Conservation (phyloP, 2,888 invertebrate genomes). For the Argynnis bischoffii region DNA sequence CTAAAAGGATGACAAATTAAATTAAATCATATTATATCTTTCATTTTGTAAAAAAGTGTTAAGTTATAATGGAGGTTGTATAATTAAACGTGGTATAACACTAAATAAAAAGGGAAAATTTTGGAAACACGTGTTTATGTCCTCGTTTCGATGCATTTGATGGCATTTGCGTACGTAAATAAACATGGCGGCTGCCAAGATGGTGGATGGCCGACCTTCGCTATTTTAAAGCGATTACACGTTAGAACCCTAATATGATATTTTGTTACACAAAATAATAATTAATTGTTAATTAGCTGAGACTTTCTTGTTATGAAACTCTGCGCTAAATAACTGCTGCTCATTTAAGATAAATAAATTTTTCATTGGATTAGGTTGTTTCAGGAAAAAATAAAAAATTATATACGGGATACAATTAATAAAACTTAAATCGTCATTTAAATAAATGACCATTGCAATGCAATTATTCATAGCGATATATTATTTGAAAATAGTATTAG, state of each 20-base stretch:
- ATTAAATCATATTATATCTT: too few relatives aligned
- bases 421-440: too few relatives aligned
- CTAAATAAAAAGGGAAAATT: conserved; percentile 20
- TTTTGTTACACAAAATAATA: conserved; percentile 21
- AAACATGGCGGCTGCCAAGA: conserved; percentile 77
- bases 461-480: too few relatives aligned
- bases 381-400: too few relatives aligned
- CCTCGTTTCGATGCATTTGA: conserved; percentile 61
- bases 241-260: conserved; percentile 41
- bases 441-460: too few relatives aligned
- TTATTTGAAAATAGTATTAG: too few relatives aligned
- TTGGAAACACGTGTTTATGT: conserved; percentile 40
- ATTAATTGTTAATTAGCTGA: background rate
- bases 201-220: conserved; percentile 77
- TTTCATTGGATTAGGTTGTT: too few relatives aligned
- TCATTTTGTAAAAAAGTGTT: too few relatives aligned
- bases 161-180: conserved; percentile 78
- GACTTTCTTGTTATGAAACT: background rate
- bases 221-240: conserved; percentile 68
- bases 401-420: too few relatives aligned
- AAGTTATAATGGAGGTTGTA: too few relatives aligned
- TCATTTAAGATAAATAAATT: too few relatives aligned
- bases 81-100: background rate
- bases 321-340: too few relatives aligned
- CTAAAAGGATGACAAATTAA: conserved; percentile 48